Percentiles rank a stretch among this genome's conserved stretches.
These are phyloP conservation scores for Eupithecia subumbrata DNA, from an alignment of 2,888 invertebrate genomes.

Conservation along the genomic window DNA sequence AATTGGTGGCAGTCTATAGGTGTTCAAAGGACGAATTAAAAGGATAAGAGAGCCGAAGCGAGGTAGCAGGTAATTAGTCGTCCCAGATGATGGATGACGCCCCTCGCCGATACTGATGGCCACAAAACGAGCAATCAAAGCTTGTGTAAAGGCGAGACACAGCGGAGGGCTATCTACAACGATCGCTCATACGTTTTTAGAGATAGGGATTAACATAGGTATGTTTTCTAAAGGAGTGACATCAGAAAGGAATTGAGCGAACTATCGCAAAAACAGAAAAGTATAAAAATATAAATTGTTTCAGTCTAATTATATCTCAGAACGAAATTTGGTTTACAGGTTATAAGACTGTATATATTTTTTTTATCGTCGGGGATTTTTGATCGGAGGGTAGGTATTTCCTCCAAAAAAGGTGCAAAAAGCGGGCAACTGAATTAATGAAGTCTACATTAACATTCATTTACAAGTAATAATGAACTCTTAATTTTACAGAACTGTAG, in stretches of 20 bases:
- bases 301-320: too few relatives aligned
- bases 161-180: constrained; percentile 12
- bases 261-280: neutral
- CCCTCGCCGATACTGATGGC: constrained; percentile 72
- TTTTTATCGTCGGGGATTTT: too few relatives aligned
- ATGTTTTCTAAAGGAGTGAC: neutral
- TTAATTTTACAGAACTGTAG: neutral
- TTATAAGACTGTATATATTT: too few relatives aligned
- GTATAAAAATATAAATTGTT: neutral
- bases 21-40: constrained; percentile 78
- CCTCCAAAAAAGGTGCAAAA: too few relatives aligned
- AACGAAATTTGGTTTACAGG: too few relatives aligned
- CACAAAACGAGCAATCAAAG: constrained; percentile 74
- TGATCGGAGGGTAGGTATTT: too few relatives aligned
- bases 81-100: constrained; percentile 79
- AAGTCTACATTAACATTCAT: too few relatives aligned
- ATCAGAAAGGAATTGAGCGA: neutral
- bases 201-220: neutral
- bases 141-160: constrained; percentile 31
- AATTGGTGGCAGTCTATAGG: constrained; percentile 53
- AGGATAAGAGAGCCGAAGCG: constrained; percentile 77
- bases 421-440: too few relatives aligned
- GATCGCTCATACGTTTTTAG: constrained; percentile 11
- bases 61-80: constrained; percentile 83
- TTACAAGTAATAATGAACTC: too few relatives aligned